Evolutionary conservation across 2,888 invertebrate genomes (phyloP).

Genomic region (Ectemnius continuus): DNA sequence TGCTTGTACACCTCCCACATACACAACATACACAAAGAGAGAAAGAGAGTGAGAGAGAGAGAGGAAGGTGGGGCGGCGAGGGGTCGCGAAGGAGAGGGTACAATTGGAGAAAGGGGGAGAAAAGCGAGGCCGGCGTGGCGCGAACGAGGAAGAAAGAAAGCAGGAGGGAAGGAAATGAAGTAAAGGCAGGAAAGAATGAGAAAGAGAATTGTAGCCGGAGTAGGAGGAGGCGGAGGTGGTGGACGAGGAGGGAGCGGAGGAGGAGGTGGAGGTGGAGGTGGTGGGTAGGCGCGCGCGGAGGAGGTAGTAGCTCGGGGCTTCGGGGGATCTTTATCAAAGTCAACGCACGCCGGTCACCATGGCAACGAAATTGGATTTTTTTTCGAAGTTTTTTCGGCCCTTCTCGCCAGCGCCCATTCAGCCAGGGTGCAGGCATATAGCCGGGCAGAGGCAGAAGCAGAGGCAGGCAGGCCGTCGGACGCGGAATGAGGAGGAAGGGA

Average conservation of each 20-base stretch:
- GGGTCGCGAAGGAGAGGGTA: background rate
- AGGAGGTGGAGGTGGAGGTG: conserved; percentile 40
- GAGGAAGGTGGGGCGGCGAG: conserved; percentile 22
- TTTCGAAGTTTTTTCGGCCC: conserved; percentile 76
- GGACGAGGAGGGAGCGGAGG: conserved; percentile 36
- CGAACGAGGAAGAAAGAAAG: conserved; percentile 10
- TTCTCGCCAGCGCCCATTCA: conserved; percentile 68
- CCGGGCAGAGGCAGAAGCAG: conserved; percentile 21
- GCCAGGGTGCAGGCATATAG: conserved; percentile 33
- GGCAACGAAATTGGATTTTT: conserved; percentile 78
- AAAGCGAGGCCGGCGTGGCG: conserved; percentile 11
- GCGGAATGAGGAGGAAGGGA: conserved; percentile 40
- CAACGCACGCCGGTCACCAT: conserved; percentile 77
- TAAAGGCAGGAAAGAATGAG: background rate
- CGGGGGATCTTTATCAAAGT: conserved; percentile 78
- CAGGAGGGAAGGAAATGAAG: background rate
- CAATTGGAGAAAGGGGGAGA: conserved; percentile 18
- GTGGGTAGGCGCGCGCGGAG: conserved; percentile 24
- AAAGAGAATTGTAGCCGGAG: background rate
- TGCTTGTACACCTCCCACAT: background rate
- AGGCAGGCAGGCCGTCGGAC: background rate
- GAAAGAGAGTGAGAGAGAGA: conserved; percentile 32
- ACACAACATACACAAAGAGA: conserved; percentile 13
- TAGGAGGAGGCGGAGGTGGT: conserved; percentile 28
- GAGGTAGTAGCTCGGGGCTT: conserved; percentile 49